Evolutionary conservation across 2,888 invertebrate species (phyloP), one percentile per base, ranked within the genome.

Genomic region (Polydrusus tereticollis): DNA sequence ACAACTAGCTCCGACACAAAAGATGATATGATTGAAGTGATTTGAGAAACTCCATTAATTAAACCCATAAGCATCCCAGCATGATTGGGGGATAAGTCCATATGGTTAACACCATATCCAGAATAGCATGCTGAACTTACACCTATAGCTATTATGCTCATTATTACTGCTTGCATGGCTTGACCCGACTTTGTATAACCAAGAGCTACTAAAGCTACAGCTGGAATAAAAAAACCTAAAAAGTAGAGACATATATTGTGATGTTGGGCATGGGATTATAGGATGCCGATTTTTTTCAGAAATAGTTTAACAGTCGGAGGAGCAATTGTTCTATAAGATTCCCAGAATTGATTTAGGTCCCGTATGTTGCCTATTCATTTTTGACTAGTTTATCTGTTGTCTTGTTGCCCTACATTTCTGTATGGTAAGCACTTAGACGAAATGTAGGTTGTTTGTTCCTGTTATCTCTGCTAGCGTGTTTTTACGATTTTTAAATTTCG

Each of bases 1-100:
- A 94, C 90, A 18, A 95, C 88, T 12, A 89, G 82, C 2, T 92
- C 90, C 0, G 92, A 92, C 23, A 91, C 87, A 0, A 93, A 85
- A 0, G 95, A 94, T 0, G 94, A 94, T 77, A 94, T 85, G 73
- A 94, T 91, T 67, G 93, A 93, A 84, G 92, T 91, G 7, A 94
- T 86, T 78, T 93, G 93, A 0, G 92, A 91, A 14, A 89, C 86
- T 7, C 91, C 91, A 82, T 94, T 95, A 1, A 93, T 93, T 78
- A 94, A 90, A 10, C 94, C 94, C 93, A 95, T 93, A 77, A 95
- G 84, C 0, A 92, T 90, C 33, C 94, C 94, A 2, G 94, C 93
- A 82, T 91, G 93, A 33, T 70, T 70, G 14, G 94, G 94, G 4
- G 94, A 92, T 60, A 95, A 86, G 85, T 95, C 95, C 75, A 95